phyloP scores from a whole-genome alignment of 2,797 vertebrate species.

The Hemitrygon akajei region DNA sequence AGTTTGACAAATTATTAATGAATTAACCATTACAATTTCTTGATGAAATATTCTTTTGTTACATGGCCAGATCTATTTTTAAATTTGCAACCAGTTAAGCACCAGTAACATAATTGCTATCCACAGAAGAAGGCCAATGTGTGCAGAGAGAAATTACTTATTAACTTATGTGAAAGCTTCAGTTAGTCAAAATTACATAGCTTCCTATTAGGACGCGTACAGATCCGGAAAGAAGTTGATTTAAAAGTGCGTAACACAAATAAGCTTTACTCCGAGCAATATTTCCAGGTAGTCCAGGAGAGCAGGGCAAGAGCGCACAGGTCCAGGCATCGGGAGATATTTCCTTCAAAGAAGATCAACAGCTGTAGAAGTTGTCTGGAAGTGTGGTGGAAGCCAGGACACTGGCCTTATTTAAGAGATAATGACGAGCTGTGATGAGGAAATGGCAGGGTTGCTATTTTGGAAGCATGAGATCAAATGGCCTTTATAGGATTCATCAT shows the following conservation, averaged over 20 bases:
- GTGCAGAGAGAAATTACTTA: slow-evolving; percentile 21
- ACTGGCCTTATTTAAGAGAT: slow-evolving; percentile 8
- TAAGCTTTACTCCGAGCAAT: neutral
- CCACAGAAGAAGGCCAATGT: slow-evolving; percentile 21
- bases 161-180: slow-evolving; percentile 16
- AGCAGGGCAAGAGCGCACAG: neutral
- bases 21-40: slow-evolving; percentile 28
- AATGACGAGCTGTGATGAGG: neutral
- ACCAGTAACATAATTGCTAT: slow-evolving; percentile 9
- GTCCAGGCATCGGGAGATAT: neutral
- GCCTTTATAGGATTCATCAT: neutral
- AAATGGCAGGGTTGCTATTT: neutral
- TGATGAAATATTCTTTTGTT: slow-evolving; percentile 27
- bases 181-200: slow-evolving; percentile 8
- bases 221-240: neutral
- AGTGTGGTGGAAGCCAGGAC: neutral
- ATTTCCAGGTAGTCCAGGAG: neutral
- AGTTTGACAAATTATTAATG: slow-evolving; percentile 24
- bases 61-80: neutral
- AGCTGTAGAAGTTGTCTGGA: neutral
- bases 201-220: too few relatives aligned
- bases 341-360: neutral
- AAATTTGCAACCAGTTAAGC: slow-evolving; percentile 20
- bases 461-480: neutral
- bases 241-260: neutral